Evolutionary conservation across 1,140 invertebrate genomes (phyloP).

Genomic region (Atopsyche davidsoni): DNA sequence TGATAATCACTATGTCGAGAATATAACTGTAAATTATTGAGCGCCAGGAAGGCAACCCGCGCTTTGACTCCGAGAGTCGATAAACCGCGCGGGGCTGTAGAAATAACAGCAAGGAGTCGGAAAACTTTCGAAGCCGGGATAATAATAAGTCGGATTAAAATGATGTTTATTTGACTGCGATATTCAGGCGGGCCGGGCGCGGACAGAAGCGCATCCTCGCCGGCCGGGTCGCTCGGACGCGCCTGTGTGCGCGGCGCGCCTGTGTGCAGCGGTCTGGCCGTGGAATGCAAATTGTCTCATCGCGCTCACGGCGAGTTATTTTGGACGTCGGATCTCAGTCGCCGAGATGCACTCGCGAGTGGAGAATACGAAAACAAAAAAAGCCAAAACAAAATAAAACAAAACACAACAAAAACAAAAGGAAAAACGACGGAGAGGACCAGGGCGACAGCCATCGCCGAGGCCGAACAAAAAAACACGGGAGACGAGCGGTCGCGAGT

Average conservation of each 20-base stretch:
- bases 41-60: too few species aligned
- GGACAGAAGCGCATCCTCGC: not conserved
- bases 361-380: slow-evolving; percentile 19
- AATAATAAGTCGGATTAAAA: too few species aligned
- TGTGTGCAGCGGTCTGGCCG: slow-evolving; percentile 14
- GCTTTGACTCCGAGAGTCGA: too few species aligned
- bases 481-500: too few species aligned
- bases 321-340: slow-evolving; percentile 28
- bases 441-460: slow-evolving; percentile 9
- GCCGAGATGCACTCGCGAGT: slow-evolving; percentile 24
- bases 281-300: slow-evolving; percentile 32
- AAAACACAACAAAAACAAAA: slow-evolving; percentile 12
- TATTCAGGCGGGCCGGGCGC: too few species aligned
- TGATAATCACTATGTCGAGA: too few species aligned
- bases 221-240: not conserved
- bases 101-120: too few species aligned
- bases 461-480: too few species aligned
- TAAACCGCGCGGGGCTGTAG: too few species aligned
- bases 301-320: slow-evolving; percentile 25
- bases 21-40: too few species aligned
- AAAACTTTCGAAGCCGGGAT: too few species aligned
- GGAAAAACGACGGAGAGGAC: not conserved
- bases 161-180: too few species aligned
- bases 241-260: slow-evolving; percentile 13
- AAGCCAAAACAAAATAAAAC: slow-evolving; percentile 17